A percentile compares a stretch with the other conserved stretches of the same genome.
Evolutionary conservation across 2,797 vertebrate species (phyloP).

Genomic region (Pteronotus mesoamericanus): DNA sequence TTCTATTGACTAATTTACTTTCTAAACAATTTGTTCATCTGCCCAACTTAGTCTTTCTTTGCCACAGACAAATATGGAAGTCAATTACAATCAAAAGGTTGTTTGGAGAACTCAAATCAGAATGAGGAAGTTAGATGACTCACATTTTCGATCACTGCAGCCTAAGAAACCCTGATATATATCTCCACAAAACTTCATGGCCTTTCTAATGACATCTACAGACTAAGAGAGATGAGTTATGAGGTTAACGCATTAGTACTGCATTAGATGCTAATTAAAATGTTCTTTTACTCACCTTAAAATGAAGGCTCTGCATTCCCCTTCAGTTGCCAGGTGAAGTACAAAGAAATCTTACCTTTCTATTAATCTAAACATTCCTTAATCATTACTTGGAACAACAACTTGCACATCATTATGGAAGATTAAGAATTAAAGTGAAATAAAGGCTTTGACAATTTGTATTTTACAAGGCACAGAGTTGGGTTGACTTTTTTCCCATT

Average conservation of each 20-base stretch:
- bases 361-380: neutral
- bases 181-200: neutral
- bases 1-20: neutral
- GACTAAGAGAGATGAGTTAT: neutral
- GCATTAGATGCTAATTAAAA: neutral
- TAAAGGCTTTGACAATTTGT: neutral
- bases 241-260: neutral
- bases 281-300: neutral
- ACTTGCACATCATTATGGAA: neutral
- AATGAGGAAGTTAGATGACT: neutral
- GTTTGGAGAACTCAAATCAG: neutral
- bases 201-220: neutral
- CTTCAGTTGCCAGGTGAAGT: neutral
- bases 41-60: neutral
- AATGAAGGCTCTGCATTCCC: neutral
- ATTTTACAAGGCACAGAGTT: neutral
- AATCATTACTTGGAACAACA: neutral
- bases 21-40: neutral
- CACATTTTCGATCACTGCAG: neutral
- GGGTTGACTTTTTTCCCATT: neutral
- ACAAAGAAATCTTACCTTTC: neutral
- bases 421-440: neutral
- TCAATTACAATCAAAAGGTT: neutral
- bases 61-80: neutral
- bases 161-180: neutral